Base-by-base conservation (phyloP, 2,888 invertebrate genomes). In the Aricia artaxerxes region DNA sequence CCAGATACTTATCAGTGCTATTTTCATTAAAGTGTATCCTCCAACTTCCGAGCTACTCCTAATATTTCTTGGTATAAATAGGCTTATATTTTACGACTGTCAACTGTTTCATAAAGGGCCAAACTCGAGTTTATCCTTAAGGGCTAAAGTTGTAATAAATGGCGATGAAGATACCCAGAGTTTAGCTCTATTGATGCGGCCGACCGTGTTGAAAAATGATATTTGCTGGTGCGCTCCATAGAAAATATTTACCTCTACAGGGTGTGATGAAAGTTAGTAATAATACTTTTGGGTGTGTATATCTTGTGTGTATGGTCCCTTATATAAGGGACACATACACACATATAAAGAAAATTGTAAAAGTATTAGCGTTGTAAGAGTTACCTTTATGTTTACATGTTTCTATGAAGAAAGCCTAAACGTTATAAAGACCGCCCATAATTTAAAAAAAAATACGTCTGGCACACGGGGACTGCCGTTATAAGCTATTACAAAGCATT, bases 211-310 rank as follows among this genome's bases (percentile, higher is more conserved):
- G 78, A 80, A 81, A 82, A 82, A 82, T 82, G 79, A 79, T 83
- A 82, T 80, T 79, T 79, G 82, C 81, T 49, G 79, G 77, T 80
- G 79, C 77, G 79, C 64, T 60, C 79, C 79, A 82, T 82, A 80
- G 80, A 81, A 82, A 82, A 82, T 82, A 82, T 81, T 80, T 82
- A 79, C 79, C 78, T 77, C 64, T 79, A 79, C 57, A 16, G 57
- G 57, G 13, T 57, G 57, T 57, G 16, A 57, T 16, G 4, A 57
- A 57, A 16, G 13, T 57, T 4, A 16, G 57, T 57, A 1, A 57
- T 57, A 11, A 49, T 57, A 57, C 16, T 57, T 57, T 3, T 0
- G 49, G 49, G 49, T 49, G 49, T 44, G 44, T 44, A 44, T 24
- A 24, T 24, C 24, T 24, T 24, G 24, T 24, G 24, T 24, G 24